Evolutionary conservation across 2,113 vertebrate species (phyloP), one percentile per base, ranked within the genome.

Genomic region (Anguilla japonica): DNA sequence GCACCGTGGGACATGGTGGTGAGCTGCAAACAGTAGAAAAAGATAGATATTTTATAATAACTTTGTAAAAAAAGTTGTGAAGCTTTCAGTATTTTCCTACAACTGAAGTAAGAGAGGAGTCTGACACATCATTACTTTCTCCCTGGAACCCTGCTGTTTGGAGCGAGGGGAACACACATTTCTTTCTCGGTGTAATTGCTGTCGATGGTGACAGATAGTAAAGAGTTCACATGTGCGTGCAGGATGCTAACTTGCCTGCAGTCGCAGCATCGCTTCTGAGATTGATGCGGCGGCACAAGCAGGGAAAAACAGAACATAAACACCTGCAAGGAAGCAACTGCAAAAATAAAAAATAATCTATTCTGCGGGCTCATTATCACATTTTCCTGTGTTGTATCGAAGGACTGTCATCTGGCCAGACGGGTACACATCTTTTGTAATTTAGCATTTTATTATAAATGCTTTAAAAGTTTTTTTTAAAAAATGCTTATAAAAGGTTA

Each of bases 331-430:
- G 14, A 88, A 87, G 90, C 87, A 84, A 75, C 81, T 85, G 87
- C 87, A 92, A 91, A 91, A 89, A 91, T 91, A 92, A 91, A 87
- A 85, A 41, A 22, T 46, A 86, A 34, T 2, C 80, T 22, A 29
- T n/a, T 63, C 41, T 43, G 29, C 56, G 39, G 78, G 63, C 79
- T 78, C 15, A 83, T 83, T 53, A 89, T 88, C 85, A 91, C 79
- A 85, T 90, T 90, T 90, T 90, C 90, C 81, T 90, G 79, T 86
- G 87, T 89, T 60, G 56, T 29, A 86, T 53, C 26, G 75, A 34
- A 40, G 56, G 53, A 89, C 88, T 88, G 87, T 83, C 81, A 63
- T 79, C 87, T 87, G 89, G 91, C 84, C 87, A 11, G 14, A 80
- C 0, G 79, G 79, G 15, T 40, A 80, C 3, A 34, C 20, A 41